Conservation (phyloP, 1,140 invertebrate species). For the Caenorhabditis tropicalis region DNA sequence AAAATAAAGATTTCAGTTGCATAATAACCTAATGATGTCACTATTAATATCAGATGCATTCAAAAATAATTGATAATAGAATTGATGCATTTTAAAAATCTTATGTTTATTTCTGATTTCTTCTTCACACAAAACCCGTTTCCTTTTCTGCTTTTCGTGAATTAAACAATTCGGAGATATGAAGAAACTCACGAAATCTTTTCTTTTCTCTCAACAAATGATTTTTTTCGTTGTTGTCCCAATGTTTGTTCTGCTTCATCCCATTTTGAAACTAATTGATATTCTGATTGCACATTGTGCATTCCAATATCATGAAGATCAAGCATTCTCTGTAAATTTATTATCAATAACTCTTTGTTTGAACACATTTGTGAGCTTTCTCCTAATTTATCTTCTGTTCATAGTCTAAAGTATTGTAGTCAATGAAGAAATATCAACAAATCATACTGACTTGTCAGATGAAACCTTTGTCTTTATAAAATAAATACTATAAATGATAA, state of each 20-base stretch:
- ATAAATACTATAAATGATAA: too few species aligned
- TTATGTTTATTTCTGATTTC: neutral
- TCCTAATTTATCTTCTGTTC: too few species aligned
- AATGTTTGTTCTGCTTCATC: conserved; percentile 7
- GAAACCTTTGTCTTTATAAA: too few species aligned
- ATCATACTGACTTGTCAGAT: too few species aligned
- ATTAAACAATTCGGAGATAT: neutral
- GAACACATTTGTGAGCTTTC: too few species aligned
- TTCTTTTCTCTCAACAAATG: conserved; percentile 30
- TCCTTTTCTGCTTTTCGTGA: neutral
- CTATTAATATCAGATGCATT: neutral
- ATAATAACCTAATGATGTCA: neutral
- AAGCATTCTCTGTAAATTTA: conserved; percentile 24
- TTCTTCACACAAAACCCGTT: neutral
- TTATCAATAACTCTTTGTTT: neutral
- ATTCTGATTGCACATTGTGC: conserved; percentile 39
- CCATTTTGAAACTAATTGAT: conserved; percentile 28
- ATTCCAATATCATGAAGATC: conserved; percentile 27
- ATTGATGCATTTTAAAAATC: neutral
- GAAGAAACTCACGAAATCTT: conserved; percentile 23
- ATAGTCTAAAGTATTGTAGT: too few species aligned
- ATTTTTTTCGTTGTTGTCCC: neutral
- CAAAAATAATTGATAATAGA: neutral
- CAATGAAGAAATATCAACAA: too few species aligned
- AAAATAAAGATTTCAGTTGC: conserved; percentile 32